A percentile compares a stretch with the other conserved stretches of the same genome.
Conservation (phyloP, 2,113 vertebrate genomes). For the Nesospiza acunhae region DNA sequence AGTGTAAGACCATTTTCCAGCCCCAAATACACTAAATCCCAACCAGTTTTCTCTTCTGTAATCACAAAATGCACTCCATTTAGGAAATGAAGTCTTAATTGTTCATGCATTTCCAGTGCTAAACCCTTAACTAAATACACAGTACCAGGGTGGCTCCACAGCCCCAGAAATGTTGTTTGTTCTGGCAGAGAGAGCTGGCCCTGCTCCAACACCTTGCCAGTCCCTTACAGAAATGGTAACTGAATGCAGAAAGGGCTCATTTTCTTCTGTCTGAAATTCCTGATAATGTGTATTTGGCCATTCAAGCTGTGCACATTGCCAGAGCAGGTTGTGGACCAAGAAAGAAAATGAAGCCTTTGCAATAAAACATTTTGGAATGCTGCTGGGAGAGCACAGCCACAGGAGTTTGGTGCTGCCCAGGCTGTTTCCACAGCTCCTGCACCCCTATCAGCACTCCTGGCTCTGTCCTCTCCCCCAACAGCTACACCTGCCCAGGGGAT, state of each 20-base stretch:
- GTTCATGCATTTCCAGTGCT: background rate
- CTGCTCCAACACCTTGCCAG: background rate
- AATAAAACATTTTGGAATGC: background rate
- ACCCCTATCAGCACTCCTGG: fast-evolving
- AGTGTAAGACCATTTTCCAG: background rate
- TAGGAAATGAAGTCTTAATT: background rate
- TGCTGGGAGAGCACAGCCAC: background rate
- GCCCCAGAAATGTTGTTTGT: background rate
- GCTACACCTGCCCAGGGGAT: background rate
- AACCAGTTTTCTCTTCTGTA: background rate
- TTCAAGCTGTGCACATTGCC: background rate
- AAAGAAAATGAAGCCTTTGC: background rate
- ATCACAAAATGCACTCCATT: background rate
- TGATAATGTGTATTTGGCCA: background rate
- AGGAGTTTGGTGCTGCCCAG: background rate
- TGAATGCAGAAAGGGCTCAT: background rate
- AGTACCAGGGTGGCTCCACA: background rate
- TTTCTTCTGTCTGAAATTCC: background rate
- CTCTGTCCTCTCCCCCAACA: background rate
- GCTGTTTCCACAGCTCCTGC: background rate
- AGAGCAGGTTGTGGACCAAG: background rate
- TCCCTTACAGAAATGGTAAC: background rate
- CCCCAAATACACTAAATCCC: background rate
- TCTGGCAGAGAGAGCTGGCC: background rate
- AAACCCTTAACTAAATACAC: background rate